Conservation (phyloP, 2,797 vertebrate genomes). For the Limnodromus scolopaceus region DNA sequence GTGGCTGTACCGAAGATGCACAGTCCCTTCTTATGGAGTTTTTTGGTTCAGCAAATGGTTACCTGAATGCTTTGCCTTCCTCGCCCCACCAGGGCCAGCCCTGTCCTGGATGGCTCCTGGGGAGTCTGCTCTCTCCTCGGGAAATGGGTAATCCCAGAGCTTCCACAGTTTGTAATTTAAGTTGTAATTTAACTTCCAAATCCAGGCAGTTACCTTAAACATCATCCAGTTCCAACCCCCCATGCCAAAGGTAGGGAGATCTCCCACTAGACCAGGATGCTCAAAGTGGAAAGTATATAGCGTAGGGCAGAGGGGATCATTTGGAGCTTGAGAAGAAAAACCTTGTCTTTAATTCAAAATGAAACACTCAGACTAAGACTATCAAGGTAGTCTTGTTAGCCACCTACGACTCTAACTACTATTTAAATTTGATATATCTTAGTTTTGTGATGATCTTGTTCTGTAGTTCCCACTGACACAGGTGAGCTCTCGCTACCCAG, state of each 20-base stretch:
- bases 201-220: neutral
- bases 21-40: neutral
- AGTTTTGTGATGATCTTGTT: neutral
- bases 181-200: neutral
- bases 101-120: neutral
- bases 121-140: neutral
- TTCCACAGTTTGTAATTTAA: neutral
- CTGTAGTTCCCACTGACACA: neutral
- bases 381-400: neutral
- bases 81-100: neutral
- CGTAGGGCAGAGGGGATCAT: neutral
- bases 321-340: neutral
- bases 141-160: neutral
- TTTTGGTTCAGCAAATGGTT: neutral
- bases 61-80: rapidly evolving
- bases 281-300: neutral
- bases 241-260: neutral
- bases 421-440: neutral
- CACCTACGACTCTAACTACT: neutral
- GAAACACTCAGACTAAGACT: neutral
- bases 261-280: neutral
- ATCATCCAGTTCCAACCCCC: neutral
- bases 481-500: rapidly evolving
- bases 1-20: neutral
- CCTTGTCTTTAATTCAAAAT: neutral